Base-by-base conservation (phyloP, 1,140 invertebrate species). In the Drosophila persimilis region DNA sequence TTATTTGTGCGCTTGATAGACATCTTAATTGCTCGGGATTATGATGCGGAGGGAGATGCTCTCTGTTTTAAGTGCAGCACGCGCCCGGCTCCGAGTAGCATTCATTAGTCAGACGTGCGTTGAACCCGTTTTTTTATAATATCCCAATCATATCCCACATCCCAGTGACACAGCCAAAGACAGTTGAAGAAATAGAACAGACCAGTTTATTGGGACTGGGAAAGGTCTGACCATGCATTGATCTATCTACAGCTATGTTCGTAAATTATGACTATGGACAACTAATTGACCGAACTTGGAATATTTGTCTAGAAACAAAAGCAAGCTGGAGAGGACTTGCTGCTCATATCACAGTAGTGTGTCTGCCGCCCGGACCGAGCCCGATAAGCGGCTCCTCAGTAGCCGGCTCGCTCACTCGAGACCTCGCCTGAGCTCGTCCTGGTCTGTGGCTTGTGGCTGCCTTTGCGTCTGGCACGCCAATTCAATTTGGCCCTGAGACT, bases 311-410 rank as follows among this genome's bases (percentile, higher is more conserved):
- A 74, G 26, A 50, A 54, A 66, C 64, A 69, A 53, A 57, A 69
- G 48, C 58, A 63, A 77, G 75, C 73, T 64, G 48, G 60, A 55
- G 66, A 45, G 72, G 51, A 62, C 69, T 69, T 75, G 52, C 72
- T 81, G 77, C 73, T 86, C 69, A 59, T 85, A 85, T 85, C 80
- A 85, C 80, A 85, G 80, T 86, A 86, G 64, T 69, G 76, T 76
- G 77, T 74, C 59, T 65, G 71, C 52, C 44, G 70, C 58, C 29
- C 29, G 72, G 60, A 67, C 47, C 24, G 17, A 15, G 55, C 41
- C 50, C 44, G 24, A 35, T 59, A 41, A 39, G 11, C 47, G n/a
- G 15, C 61, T 39, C 44, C 54, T 41, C 64, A 85, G 39, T 74
- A 86, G 48, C 67, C 73, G 17, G 51, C 58, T 58, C 65, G 61